phyloP scores from a whole-genome alignment of 2,888 invertebrate genomes.

The Zygogramma bicolorata region DNA sequence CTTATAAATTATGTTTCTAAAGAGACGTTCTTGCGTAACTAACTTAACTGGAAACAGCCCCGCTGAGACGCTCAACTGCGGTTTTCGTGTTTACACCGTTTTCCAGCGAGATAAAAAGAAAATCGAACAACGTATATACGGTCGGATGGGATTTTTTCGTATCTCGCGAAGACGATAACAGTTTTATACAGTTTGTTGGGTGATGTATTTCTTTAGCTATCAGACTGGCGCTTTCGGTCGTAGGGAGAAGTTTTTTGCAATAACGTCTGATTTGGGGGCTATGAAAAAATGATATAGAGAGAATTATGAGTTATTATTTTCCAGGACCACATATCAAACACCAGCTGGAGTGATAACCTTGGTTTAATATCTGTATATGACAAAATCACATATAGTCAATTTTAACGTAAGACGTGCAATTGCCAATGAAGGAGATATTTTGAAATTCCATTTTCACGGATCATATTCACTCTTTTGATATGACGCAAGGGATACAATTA shows the following conservation, averaged over 20 bases:
- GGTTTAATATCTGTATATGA: too few relatives aligned
- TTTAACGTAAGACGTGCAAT: too few relatives aligned
- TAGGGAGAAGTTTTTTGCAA: neutral
- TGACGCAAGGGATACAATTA: too few relatives aligned
- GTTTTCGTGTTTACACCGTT: constrained; percentile 44
- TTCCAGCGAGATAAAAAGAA: constrained; percentile 26
- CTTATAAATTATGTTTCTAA: constrained; percentile 64
- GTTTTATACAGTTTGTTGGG: constrained; percentile 20
- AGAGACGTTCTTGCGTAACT: constrained; percentile 46
- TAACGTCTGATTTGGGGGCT: too few relatives aligned
- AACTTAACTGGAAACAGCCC: constrained; percentile 51
- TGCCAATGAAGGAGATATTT: too few relatives aligned
- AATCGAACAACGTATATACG: constrained; percentile 25
- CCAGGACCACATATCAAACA: too few relatives aligned
- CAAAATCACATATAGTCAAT: too few relatives aligned
- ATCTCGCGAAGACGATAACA: constrained; percentile 13
- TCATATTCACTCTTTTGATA: too few relatives aligned
- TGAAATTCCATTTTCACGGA: too few relatives aligned
- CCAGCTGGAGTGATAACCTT: too few relatives aligned
- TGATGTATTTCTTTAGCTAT: constrained; percentile 17
- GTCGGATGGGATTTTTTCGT: constrained; percentile 6
- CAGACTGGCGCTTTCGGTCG: neutral
- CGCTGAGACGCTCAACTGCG: constrained; percentile 42
- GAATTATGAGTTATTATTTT: too few relatives aligned
- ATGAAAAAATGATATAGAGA: too few relatives aligned